Evolutionary conservation across 2,888 invertebrate species (phyloP), one percentile per base, ranked within the genome.

Genomic region (Erannis defoliaria): DNA sequence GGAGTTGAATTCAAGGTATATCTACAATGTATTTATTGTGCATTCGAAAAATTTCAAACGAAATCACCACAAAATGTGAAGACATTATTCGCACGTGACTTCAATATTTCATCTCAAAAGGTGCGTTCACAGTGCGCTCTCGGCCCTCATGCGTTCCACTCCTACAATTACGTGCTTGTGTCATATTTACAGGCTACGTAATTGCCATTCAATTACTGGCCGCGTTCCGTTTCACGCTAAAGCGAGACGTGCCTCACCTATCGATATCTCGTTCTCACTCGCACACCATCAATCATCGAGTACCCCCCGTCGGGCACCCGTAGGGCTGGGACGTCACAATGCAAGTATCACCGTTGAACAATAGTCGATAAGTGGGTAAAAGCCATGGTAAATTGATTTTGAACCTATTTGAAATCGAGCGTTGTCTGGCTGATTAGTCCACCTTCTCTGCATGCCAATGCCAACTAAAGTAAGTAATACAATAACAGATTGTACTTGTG

Each of bases 101-200:
- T 84, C 83, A 86, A 90, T 90, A 88, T 86, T 87, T 88, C 84
- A 89, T 88, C 84, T 87, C 80, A 77, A 84, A 89, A 81, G 80
- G 80, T 77, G 78, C 84, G 77, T 86, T 80, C 85, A 80, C 81
- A 79, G 79, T 84, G 88, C 86, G 88, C 85, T 85, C 85, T 82
- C 80, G 80, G 84, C 80, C 83, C 86, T 86, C 87, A 85, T 87
- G 85, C 86, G 86, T 80, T 86, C 83, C 86, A 86, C 88, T 90
- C 88, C 87, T 89, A 86, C 93, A 93, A 93, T 93, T 93, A 92
- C 90, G 89, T 88, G 90, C 91, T 86, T 92, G 91, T 92, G 93
- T 93, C 93, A 93, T 93, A 93, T 93, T 93, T 93, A 93, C 93
- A 90, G 91, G 89, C 85, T 91, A 91, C 93, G 93, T 93, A 93